phyloP scores from a whole-genome alignment of 1,140 invertebrate species.

The Maniola jurtina region DNA sequence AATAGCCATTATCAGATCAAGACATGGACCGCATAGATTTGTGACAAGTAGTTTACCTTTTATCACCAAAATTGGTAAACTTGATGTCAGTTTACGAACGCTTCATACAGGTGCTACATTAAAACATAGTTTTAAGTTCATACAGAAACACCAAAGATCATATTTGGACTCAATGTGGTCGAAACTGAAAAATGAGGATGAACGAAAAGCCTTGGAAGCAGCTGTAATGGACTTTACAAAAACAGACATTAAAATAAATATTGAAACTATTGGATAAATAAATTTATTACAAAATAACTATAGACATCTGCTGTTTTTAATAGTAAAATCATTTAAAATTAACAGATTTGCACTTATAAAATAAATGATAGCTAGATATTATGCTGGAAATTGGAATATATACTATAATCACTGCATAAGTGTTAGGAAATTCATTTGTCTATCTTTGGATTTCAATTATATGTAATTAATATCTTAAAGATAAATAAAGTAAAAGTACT shows the following conservation, averaged over 20 bases:
- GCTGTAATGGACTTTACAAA: conserved; percentile 78
- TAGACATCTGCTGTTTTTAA: neutral
- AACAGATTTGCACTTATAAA: neutral
- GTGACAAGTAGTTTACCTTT: conserved; percentile 83
- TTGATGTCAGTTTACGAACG: conserved; percentile 81
- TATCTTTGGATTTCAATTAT: no score
- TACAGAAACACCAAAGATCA: conserved; percentile 82
- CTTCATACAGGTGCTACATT: conserved; percentile 88
- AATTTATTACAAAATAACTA: no score
- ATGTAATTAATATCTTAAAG: no score
- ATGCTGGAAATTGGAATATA: neutral
- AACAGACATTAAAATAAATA: conserved; percentile 62
- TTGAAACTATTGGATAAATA: conserved; percentile 50
- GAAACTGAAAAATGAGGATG: conserved; percentile 79
- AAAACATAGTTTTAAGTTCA: conserved; percentile 87
- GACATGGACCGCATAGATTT: conserved; percentile 86
- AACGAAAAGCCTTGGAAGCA: conserved; percentile 76
- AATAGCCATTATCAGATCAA: conserved; percentile 84
- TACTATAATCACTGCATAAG: no score
- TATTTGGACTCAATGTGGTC: conserved; percentile 79
- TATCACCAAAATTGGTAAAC: conserved; percentile 81
- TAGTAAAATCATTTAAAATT: neutral
- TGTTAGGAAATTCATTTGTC: no score
- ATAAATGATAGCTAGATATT: neutral
- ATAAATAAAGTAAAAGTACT: no score